Conservation (phyloP, 2,888 invertebrate species). For the Erebia ligea region DNA sequence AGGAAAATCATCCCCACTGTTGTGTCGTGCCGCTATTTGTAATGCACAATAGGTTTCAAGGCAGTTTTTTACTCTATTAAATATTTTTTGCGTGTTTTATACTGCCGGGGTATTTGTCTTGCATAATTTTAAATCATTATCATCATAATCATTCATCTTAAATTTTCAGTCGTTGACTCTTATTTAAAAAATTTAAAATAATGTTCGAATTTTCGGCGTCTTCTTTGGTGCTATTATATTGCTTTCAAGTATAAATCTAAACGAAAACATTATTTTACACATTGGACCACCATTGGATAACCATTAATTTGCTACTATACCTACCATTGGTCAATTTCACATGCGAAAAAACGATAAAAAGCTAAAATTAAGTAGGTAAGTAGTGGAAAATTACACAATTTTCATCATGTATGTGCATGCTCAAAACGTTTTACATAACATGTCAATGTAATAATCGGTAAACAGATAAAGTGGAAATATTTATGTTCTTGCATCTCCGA, state of each 20-base stretch:
- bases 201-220: no score
- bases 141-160: no score
- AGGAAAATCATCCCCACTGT: slow-evolving; percentile 37
- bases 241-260: no score
- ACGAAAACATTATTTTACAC: no score
- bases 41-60: slow-evolving; percentile 26
- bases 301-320: no score
- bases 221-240: no score
- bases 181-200: no score
- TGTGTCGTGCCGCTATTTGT: slow-evolving; percentile 29
- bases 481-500: slow-evolving; percentile 22
- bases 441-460: slow-evolving; percentile 24
- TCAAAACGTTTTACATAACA: slow-evolving; percentile 7
- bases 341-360: no score
- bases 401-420: background rate
- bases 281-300: no score
- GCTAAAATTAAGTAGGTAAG: background rate
- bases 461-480: slow-evolving; percentile 30
- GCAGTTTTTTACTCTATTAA: slow-evolving; percentile 20
- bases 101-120: background rate
- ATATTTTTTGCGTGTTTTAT: slow-evolving; percentile 12
- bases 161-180: background rate
- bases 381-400: slow-evolving; percentile 9
- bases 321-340: no score
- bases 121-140: background rate